phyloP scores from a whole-genome alignment of 2,888 invertebrate species.

The Hydrotaea cyrtoneurina region DNA sequence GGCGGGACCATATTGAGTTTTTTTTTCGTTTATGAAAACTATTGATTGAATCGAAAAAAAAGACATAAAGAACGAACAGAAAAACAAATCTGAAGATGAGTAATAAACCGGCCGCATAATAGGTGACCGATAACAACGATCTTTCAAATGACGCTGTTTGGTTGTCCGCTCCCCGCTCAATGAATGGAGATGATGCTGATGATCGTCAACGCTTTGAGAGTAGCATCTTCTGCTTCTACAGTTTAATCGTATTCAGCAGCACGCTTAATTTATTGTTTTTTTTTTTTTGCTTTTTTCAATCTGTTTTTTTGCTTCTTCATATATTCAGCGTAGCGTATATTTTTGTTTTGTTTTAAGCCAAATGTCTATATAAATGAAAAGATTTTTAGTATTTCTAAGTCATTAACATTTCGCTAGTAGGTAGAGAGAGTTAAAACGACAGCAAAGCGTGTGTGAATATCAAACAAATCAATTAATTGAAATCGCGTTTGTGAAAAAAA shows the following conservation, averaged over 20 bases:
- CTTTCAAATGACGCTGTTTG: constrained; percentile 45
- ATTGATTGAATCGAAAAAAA: constrained; percentile 8
- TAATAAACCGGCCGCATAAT: constrained; percentile 74
- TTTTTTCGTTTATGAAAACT: background rate
- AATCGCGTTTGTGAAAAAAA: background rate
- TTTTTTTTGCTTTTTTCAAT: constrained; percentile 41
- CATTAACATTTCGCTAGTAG: constrained; percentile 52
- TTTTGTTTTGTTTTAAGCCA: constrained; percentile 34
- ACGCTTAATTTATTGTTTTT: constrained; percentile 54
- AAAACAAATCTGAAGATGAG: constrained; percentile 68
- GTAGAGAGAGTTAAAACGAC: constrained; percentile 30
- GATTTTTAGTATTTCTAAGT: constrained; percentile 54
- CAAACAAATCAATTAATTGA: constrained; percentile 40
- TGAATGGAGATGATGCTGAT: background rate
- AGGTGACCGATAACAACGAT: constrained; percentile 60
- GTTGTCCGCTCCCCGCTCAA: constrained; percentile 5
- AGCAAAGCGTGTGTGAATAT: constrained; percentile 9
- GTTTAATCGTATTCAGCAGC: constrained; percentile 52
- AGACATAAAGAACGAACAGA: background rate
- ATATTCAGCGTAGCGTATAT: constrained; percentile 44
- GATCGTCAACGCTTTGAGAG: constrained; percentile 41
- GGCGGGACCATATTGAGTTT: background rate
- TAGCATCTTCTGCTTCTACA: constrained; percentile 55
- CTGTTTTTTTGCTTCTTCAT: constrained; percentile 31
- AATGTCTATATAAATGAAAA: constrained; percentile 65